These are phyloP conservation scores for Lutjanus argentimaculatus DNA, from an alignment of 2,797 vertebrate species.

Conservation along the genomic window DNA sequence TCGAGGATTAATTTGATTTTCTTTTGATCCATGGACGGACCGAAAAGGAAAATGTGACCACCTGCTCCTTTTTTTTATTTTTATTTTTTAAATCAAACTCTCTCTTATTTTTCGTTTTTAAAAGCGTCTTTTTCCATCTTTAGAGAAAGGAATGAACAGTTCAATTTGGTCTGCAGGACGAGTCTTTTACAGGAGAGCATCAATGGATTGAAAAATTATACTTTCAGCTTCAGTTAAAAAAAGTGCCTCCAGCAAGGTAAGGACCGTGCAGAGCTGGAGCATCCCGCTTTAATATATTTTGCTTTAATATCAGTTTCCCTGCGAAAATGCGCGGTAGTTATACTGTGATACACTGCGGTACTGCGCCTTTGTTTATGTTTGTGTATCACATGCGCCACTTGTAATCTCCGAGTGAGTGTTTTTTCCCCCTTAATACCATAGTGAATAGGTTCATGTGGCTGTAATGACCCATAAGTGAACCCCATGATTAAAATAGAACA, in stretches of 20 bases:
- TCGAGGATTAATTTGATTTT: conserved; percentile 27
- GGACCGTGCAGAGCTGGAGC: conserved; percentile 30
- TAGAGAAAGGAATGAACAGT: conserved; percentile 19
- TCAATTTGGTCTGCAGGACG: conserved; percentile 12
- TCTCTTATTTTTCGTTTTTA: conserved; percentile 13
- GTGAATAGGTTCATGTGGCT: conserved; percentile 36
- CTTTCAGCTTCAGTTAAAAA: conserved; percentile 60
- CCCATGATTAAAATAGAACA: conserved; percentile 40
- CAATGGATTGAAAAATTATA: conserved; percentile 80
- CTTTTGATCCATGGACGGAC: conserved; percentile 14
- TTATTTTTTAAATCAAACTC: conserved; percentile 10
- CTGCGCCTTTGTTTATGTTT: conserved; percentile 65
- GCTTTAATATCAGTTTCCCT: not conserved
- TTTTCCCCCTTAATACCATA: not conserved
- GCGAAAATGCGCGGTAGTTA: not conserved
- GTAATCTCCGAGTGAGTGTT: conserved; percentile 25
- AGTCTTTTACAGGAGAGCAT: conserved; percentile 41
- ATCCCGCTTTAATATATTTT: conserved; percentile 10
- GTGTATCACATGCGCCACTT: conserved; percentile 36
- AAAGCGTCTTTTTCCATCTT: conserved; percentile 4
- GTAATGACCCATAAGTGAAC: conserved; percentile 28
- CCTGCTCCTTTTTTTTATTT: conserved; percentile 42
- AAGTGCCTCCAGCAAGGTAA: conserved; percentile 86
- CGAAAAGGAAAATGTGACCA: conserved; percentile 68
- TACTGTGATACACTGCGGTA: not conserved